Percentiles rank a stretch among this genome's conserved stretches.
Conservation (phyloP, 2,888 invertebrate genomes). For the Nomada lathburiana region DNA sequence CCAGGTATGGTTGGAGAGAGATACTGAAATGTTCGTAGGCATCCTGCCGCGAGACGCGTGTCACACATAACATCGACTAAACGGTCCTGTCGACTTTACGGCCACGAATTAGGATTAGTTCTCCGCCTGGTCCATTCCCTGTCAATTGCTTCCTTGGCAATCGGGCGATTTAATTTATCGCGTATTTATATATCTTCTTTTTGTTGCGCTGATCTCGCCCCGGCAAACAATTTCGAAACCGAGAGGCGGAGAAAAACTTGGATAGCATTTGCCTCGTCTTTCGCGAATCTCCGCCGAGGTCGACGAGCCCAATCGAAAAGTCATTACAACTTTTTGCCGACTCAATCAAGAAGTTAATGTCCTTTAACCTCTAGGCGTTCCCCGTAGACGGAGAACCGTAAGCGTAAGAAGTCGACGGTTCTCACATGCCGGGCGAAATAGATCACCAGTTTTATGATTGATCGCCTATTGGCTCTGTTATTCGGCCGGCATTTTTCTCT, state of each 20-base stretch:
- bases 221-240: conserved; percentile 26
- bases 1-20: conserved; percentile 75
- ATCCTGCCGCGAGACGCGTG: conserved; percentile 76
- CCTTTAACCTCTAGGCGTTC: conserved; percentile 80
- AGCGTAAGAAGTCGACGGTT: conserved; percentile 80
- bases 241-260: conserved; percentile 23
- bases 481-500: conserved; percentile 54
- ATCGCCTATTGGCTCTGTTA: conserved; percentile 78
- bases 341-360: conserved; percentile 83
- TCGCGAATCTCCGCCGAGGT: conserved; percentile 43
- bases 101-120: conserved; percentile 76
- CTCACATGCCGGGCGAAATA: conserved; percentile 82
- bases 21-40: conserved; percentile 73
- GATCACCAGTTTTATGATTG: conserved; percentile 82
- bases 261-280: conserved; percentile 25
- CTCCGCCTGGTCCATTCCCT: conserved; percentile 41
- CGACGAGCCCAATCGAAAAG: conserved; percentile 78
- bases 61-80: conserved; percentile 69
- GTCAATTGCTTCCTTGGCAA: conserved; percentile 36
- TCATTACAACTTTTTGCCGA: conserved; percentile 83
- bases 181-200: background rate
- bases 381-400: conserved; percentile 74
- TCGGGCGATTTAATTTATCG: background rate
- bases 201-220: background rate
- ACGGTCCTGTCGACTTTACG: conserved; percentile 71